A percentile compares a stretch with the other conserved stretches of the same genome.
Evolutionary conservation across 2,113 vertebrate species (phyloP).

Genomic region (Thunnus maccoyii): DNA sequence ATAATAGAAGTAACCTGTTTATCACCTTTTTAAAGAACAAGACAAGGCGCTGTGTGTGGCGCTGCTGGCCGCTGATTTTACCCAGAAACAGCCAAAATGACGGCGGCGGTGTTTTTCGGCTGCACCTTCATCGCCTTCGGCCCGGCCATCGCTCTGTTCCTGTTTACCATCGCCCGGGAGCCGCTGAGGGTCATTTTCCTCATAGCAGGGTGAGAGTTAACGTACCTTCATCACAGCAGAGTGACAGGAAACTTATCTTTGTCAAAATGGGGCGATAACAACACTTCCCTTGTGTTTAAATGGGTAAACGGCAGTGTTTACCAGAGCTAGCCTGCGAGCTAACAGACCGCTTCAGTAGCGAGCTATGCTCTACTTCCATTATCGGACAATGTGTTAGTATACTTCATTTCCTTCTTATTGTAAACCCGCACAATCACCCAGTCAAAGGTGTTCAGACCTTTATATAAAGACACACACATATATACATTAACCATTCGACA

Average conservation of each 20-base stretch:
- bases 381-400: neutral
- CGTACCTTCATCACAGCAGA: rapidly evolving
- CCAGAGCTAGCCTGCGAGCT: slow-evolving; percentile 32
- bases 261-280: rapidly evolving
- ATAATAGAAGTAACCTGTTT: neutral
- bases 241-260: rapidly evolving
- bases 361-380: slow-evolving; percentile 2
- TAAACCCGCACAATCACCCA: neutral
- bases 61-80: neutral
- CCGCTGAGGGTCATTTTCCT: slow-evolving; percentile 88
- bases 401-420: neutral
- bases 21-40: rapidly evolving
- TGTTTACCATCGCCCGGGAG: slow-evolving; percentile 87
- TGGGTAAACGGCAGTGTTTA: neutral
- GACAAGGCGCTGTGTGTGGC: neutral
- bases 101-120: slow-evolving; percentile 87
- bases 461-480: neutral
- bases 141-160: slow-evolving; percentile 86
- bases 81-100: slow-evolving; percentile 73
- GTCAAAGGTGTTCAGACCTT: neutral
- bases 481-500: neutral
- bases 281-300: neutral
- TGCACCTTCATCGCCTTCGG: slow-evolving; percentile 90
- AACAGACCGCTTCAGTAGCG: neutral
- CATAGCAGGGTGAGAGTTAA: slow-evolving; percentile 84